Evolutionary conservation across 2,113 vertebrate species (phyloP), one percentile per base, ranked within the genome.

Genomic region (Corydoras maculifer): DNA sequence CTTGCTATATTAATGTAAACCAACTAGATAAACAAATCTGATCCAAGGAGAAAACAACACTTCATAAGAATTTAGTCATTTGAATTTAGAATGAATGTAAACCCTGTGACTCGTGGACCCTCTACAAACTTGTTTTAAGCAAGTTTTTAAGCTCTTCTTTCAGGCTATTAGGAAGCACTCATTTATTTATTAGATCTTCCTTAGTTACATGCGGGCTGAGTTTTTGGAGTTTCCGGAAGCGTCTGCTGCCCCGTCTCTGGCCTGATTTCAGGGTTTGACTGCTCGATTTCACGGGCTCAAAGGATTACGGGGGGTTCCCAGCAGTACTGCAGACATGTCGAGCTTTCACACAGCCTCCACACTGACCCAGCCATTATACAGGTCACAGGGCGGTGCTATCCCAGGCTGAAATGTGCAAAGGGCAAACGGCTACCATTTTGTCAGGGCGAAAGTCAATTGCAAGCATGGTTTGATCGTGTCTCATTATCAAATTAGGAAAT

Each of bases 201-300:
- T 43, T 35, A 62, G 58, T 61, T 30, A n/a, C 69, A 58, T 8
- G 53, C 2, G 31, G 29, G 35, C 29, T 15, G 30, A 1, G 25
- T 61, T 60, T 54, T 63, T 67, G 64, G 62, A 55, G 59, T 76
- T 81, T 81, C 66, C 75, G 69, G 72, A 63, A 67, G 69, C 48
- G 69, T 75, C 80, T 77, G 60, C 70, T 77, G 62, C 68, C 77
- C 77, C 35, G 62, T 58, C 65, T 70, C 68, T 72, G 58, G 69
- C 74, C 82, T 75, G 68, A 60, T 69, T 60, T 69, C 58, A 60
- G 59, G 68, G 68, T 79, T 63, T 75, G 73, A 82, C 82, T 83
- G 84, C 84, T 86, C 79, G 74, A 86, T 88, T 88, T 88, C 86
- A 85, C 74, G 73, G 86, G 83, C 85, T 88, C 83, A 85, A 82